phyloP scores from a whole-genome alignment of 2,797 vertebrate species.

The Brotogeris chrysoptera region DNA sequence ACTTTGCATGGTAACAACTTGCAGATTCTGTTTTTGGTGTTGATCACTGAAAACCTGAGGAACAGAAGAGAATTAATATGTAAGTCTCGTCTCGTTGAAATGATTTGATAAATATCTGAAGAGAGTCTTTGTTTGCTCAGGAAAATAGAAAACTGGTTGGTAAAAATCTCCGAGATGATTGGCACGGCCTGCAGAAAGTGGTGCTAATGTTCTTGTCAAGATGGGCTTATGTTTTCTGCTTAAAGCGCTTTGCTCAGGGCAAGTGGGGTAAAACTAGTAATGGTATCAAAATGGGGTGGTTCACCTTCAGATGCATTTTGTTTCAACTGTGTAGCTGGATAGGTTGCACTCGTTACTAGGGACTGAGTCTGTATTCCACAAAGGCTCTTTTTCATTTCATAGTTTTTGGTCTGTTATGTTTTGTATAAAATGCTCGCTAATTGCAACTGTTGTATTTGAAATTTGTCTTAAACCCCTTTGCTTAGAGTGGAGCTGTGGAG shows the following conservation, averaged over 20 bases:
- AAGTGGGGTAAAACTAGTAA: background rate
- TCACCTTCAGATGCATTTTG: background rate
- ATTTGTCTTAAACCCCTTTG: background rate
- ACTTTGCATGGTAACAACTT: conserved; percentile 34
- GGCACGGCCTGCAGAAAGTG: conserved; percentile 39
- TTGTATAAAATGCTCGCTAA: background rate
- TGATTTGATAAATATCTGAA: conserved; percentile 73
- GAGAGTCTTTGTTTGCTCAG: conserved; percentile 63
- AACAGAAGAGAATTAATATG: conserved; percentile 61
- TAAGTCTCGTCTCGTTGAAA: conserved; percentile 49
- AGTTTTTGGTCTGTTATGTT: background rate
- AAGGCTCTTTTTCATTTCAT: background rate
- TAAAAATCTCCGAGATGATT: conserved; percentile 47
- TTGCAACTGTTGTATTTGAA: background rate
- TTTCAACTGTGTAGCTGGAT: background rate
- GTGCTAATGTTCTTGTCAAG: conserved; percentile 38
- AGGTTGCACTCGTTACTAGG: background rate
- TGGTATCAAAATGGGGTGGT: background rate
- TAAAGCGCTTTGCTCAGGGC: background rate
- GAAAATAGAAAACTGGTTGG: conserved; percentile 66
- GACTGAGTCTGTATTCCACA: background rate
- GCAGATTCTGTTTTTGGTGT: background rate
- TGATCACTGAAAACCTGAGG: conserved; percentile 2
- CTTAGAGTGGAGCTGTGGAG: conserved; percentile 87
- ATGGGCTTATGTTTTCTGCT: conserved; percentile 34